Conservation (phyloP, 2,797 vertebrate species). For the Hirundo rustica region DNA sequence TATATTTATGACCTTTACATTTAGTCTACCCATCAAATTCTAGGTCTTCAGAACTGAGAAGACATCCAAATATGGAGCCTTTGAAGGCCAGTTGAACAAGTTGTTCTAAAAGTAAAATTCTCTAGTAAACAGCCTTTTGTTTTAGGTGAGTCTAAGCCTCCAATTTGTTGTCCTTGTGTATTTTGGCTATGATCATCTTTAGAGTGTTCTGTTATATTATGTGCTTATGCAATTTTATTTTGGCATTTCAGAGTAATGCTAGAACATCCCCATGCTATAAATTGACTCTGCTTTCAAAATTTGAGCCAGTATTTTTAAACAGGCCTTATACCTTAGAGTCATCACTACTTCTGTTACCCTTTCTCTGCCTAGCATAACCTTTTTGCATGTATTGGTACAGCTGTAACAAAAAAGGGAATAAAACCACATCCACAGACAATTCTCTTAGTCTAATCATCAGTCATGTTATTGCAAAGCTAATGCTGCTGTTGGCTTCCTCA, state of each 20-base stretch:
- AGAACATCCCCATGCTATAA: not conserved
- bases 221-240: not conserved
- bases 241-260: not conserved
- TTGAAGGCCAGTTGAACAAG: not conserved
- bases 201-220: not conserved
- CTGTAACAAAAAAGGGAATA: not conserved
- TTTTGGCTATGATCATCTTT: not conserved
- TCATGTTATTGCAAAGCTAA: not conserved
- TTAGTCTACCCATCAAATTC: not conserved
- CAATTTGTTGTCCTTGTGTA: not conserved
- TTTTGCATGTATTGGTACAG: not conserved
- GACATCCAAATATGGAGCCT: not conserved
- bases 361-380: not conserved
- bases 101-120: not conserved
- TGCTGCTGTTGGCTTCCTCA: not conserved
- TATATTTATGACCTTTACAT: not conserved
- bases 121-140: not conserved
- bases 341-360: not conserved
- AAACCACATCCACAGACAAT: not conserved
- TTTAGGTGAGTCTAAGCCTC: not conserved
- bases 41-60: not conserved
- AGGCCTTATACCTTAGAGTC: not conserved
- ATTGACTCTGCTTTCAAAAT: not conserved
- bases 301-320: not conserved
- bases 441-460: not conserved